phyloP scores from a whole-genome alignment of 2,113 vertebrate genomes.

The Ammospiza nelsoni region DNA sequence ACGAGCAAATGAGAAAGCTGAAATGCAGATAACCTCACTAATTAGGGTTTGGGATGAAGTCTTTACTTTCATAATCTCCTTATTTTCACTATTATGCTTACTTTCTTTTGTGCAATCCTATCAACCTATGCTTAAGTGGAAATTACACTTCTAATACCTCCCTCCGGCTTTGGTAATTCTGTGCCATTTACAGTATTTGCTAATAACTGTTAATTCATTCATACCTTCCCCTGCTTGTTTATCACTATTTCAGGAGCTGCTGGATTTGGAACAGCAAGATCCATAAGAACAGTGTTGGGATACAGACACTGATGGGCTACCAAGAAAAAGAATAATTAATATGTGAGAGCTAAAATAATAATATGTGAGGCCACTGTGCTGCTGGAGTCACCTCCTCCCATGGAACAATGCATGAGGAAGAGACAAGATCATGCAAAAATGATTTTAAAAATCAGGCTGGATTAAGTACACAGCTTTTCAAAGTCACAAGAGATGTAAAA shows the following conservation, averaged over 20 bases:
- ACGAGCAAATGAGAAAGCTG: not conserved
- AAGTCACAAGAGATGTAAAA: not conserved
- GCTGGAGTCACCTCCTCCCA: not conserved
- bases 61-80: conserved; percentile 39
- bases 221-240: not conserved
- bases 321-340: not conserved
- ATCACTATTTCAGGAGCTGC: not conserved
- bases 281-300: not conserved
- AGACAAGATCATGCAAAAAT: not conserved
- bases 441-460: not conserved
- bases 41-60: conserved; percentile 27
- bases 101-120: conserved; percentile 17
- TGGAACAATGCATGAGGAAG: fast-evolving
- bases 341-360: not conserved
- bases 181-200: not conserved
- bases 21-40: conserved; percentile 36
- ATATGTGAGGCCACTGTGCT: not conserved
- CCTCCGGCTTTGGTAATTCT: not conserved
- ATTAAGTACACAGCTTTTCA: not conserved
- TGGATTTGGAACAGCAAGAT: not conserved
- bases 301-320: not conserved
- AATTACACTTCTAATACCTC: not conserved
- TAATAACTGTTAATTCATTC: not conserved
- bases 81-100: conserved; percentile 30
- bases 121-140: not conserved